Evolutionary conservation across 2,797 vertebrate genomes (phyloP).

Genomic region (Streptopelia turtur): DNA sequence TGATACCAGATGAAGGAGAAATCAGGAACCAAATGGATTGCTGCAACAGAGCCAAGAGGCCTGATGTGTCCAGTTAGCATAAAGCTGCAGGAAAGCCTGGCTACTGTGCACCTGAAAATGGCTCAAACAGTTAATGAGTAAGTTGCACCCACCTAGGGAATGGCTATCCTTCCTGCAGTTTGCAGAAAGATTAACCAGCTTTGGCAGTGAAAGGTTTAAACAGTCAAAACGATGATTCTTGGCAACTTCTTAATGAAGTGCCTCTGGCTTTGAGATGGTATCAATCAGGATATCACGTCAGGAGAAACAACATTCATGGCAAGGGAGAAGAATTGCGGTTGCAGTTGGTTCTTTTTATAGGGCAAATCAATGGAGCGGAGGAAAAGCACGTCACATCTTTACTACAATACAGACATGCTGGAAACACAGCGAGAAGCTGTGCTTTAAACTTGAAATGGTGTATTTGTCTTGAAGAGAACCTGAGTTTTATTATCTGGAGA

Average conservation of each 20-base stretch:
- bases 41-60: neutral
- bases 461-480: neutral
- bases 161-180: neutral
- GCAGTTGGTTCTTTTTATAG: neutral
- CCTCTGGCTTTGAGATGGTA: neutral
- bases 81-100: neutral
- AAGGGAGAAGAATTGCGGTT: neutral
- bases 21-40: fast-evolving
- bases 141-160: neutral
- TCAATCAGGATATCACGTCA: neutral
- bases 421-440: neutral
- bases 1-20: neutral
- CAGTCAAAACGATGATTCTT: conserved; percentile 19
- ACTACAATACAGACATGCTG: neutral
- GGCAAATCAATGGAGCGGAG: neutral
- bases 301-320: neutral
- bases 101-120: neutral
- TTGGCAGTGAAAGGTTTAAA: conserved; percentile 6
- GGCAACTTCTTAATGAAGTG: neutral
- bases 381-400: neutral
- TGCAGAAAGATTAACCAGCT: neutral
- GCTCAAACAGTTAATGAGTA: neutral
- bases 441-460: neutral
- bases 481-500: neutral
- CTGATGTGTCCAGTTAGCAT: neutral